Base-by-base conservation (phyloP, 2,797 vertebrate species). In the Molossus molossus region DNA sequence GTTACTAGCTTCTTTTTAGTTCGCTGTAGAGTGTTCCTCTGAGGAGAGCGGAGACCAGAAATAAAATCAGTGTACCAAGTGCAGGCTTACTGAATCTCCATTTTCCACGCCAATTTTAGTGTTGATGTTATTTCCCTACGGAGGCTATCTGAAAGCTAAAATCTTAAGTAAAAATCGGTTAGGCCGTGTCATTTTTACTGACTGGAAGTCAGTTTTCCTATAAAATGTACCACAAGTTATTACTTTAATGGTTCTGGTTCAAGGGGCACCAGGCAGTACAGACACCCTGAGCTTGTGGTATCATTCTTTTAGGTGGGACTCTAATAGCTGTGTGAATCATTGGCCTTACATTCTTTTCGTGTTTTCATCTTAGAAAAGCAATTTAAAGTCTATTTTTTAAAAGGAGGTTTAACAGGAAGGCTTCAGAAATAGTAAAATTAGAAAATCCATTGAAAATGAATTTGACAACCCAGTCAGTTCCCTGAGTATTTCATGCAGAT, bases 101-200 rank as follows among this genome's bases (percentile, higher is more conserved):
- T 98, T 98, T 97, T 97, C 85, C 88, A 96, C n/a, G 92, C 82
- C 76, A 23, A 70, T 97, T 85, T 96, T 92, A 86, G 27, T 91
- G 97, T 93, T 97, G 72, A 96, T 95, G 90, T 96, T 98, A 29
- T 96, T 98, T 97, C 95, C 94, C 95, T 93, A 21, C 92, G 96
- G 95, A 94, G 57, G 45, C 67, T 94, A 97, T 96, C 92, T 76
- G 70, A 95, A 97, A 98, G 91, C 95, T 95, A 93, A 98, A 97
- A 87, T 86, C 70, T 70, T 96, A 94, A 92, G 92, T 95, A 87
- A 96, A 98, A 97, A 93, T 97, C 86, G 76, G 88, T 97, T 97
- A 29, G 53, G 58, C 58, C n/a, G 1, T 94, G 79, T 77, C 11
- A 82, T 91, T 98, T 97, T 97, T 90, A 83, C 95, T 45, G 21